phyloP scores from a whole-genome alignment of 2,888 invertebrate species.

The Agrotis clavis region DNA sequence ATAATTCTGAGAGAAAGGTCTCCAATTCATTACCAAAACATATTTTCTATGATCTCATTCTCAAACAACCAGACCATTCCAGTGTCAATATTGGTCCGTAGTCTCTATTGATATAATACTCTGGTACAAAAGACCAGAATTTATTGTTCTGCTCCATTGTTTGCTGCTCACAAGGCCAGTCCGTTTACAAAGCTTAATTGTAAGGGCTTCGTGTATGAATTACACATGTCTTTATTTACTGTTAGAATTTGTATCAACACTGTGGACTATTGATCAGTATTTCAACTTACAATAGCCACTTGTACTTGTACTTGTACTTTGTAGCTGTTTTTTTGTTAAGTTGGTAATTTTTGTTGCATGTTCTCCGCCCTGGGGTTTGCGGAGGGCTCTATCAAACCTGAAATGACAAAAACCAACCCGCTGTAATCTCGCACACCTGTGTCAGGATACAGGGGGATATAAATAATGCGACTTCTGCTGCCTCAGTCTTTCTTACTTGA shows the following conservation, averaged over 20 bases:
- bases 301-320: too few relatives aligned
- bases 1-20: too few relatives aligned
- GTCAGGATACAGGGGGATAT: too few relatives aligned
- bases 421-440: too few relatives aligned
- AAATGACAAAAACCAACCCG: too few relatives aligned
- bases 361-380: too few relatives aligned
- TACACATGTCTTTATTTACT: conserved; percentile 58
- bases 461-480: too few relatives aligned
- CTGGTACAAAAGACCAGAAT: conserved; percentile 69
- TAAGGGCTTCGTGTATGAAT: conserved; percentile 52
- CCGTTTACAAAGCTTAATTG: conserved; percentile 65
- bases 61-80: conserved; percentile 18
- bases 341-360: too few relatives aligned
- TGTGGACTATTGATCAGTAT: not conserved
- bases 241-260: conserved; percentile 33
- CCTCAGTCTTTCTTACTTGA: too few relatives aligned
- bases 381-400: too few relatives aligned
- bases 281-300: not conserved
- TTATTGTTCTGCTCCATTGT: conserved; percentile 76
- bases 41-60: conserved; percentile 1
- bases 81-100: conserved; percentile 64
- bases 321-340: too few relatives aligned
- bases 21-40: too few relatives aligned
- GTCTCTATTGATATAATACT: conserved; percentile 67
- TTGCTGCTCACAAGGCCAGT: conserved; percentile 64